These are phyloP conservation scores for Spea multiplicata DNA, from an alignment of 2,113 vertebrate genomes.

Conservation along the genomic window DNA sequence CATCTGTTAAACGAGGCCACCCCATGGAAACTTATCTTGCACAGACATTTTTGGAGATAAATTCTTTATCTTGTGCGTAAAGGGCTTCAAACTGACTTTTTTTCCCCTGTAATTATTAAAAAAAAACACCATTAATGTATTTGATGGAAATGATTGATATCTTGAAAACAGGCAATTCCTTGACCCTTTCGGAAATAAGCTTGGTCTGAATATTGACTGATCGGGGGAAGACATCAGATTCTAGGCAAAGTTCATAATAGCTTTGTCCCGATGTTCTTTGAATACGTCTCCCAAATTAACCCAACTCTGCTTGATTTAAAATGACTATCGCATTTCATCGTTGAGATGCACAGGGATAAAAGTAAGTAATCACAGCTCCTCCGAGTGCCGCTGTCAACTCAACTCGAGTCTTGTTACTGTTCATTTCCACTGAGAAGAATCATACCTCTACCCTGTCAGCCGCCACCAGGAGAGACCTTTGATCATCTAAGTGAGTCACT, in stretches of 20 bases:
- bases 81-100: too few relatives aligned
- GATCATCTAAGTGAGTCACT: constrained; percentile 31
- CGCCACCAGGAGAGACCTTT: constrained; percentile 37
- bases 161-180: too few relatives aligned
- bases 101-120: too few relatives aligned
- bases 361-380: constrained; percentile 20
- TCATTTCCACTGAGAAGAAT: constrained; percentile 29
- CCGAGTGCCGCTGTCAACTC: constrained; percentile 16
- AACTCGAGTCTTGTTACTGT: constrained; percentile 28
- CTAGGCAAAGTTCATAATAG: neutral
- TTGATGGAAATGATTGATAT: too few relatives aligned
- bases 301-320: constrained; percentile 25
- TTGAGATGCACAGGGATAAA: constrained; percentile 4
- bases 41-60: too few relatives aligned
- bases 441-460: constrained; percentile 18
- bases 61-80: too few relatives aligned
- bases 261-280: neutral
- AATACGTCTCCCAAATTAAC: neutral
- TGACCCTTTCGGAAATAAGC: too few relatives aligned
- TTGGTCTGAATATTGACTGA: neutral
- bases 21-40: too few relatives aligned
- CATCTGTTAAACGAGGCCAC: too few relatives aligned
- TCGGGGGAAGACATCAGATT: neutral
- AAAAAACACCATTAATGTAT: too few relatives aligned
- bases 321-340: neutral